Evolutionary conservation across 2,888 invertebrate genomes (phyloP), one percentile per base, ranked within the genome.

Genomic region (Graphium colonna): DNA sequence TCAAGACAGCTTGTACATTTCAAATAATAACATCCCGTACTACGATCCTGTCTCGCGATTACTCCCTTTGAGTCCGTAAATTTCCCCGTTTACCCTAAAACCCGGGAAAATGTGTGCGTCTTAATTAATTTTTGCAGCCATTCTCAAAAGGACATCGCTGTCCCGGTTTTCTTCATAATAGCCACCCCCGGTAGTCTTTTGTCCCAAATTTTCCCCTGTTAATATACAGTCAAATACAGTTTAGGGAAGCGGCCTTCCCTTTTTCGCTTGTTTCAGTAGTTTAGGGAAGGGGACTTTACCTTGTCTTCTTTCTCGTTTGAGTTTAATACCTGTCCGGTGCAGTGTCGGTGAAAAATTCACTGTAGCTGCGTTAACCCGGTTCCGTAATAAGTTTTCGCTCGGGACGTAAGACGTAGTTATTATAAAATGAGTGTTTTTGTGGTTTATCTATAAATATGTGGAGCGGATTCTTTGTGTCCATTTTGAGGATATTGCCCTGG

Each of bases 191-290:
- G 3, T 2, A 10, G 33, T 46, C 13, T 10, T 12, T 40, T 40
- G 16, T 33, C 28, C 8, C n/a, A 26, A 41, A 4, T 21, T 12
- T 17, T 28, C 18, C 21, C 21, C 21, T 21, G 21, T 21, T 21
- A 21, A 21, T 21, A 21, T 21, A 21, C 21, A 49, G 33, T 48
- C 48, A 49, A 53, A 49, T 17, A 49, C 44, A 43, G 48, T 44
- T 43, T 40, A 10, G 18, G 42, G 42, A n/a, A 21, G 21, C 21
- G n/a, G n/a, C 21, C 10, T 26, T 1, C 21, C 21, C 21, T 21
- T 21, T 2, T 21, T 21, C 21, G 3, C 21, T 21, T 21, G n/a
- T n/a, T n/a, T n/a, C n/a, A n/a, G n/a, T n/a, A n/a, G n/a, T n/a
- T n/a, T n/a, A n/a, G n/a, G n/a, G n/a, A n/a, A n/a, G n/a, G n/a